Evolutionary conservation across 2,113 vertebrate species (phyloP), one percentile per base, ranked within the genome.

Genomic region (Prunella fulvescens): DNA sequence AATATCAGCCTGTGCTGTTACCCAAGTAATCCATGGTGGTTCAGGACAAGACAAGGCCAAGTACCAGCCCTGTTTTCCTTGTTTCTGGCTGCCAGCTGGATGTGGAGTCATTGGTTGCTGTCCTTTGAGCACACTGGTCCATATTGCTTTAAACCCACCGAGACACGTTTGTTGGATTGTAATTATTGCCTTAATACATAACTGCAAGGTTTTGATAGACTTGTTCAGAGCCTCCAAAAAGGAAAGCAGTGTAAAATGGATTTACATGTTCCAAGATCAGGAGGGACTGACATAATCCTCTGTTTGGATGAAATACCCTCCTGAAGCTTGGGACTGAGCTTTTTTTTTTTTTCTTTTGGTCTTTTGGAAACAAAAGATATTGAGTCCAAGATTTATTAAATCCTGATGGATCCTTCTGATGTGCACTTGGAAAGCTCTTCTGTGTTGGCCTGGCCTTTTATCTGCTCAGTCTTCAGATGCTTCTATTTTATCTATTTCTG

Each of bases 161-260:
- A 28, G 14, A 26, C 5, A 9, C 1, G 0, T 28, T 13, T 13
- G 23, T 53, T 51, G 37, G 44, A 17, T 45, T 48, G 31, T n/a
- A 29, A 35, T 35, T 42, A 45, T n/a, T 80, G 28, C 51, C 22
- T 50, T 58, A 6, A n/a, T 45, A 16, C 3, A 4, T 44, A 58
- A 57, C 53, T 64, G 35, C 73, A 37, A 26, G 65, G 7, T 39
- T 70, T 71, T 53, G 54, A 62, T 29, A 22, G 57, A 5, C 7
- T 22, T 19, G 4, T 25, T 47, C 40, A 42, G 64, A n/a, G 23
- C 42, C n/a, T 69, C 18, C 53, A 42, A 9, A 50, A 66, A 39
- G 39, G 19, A 47, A 40, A 35, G 35, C 28, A 72, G 15, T 24
- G 19, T 53, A 28, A 82, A 79, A 91, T 29, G 28, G 47, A 50